phyloP scores from a whole-genome alignment of 2,888 invertebrate genomes.

The Ectemnius continuus region DNA sequence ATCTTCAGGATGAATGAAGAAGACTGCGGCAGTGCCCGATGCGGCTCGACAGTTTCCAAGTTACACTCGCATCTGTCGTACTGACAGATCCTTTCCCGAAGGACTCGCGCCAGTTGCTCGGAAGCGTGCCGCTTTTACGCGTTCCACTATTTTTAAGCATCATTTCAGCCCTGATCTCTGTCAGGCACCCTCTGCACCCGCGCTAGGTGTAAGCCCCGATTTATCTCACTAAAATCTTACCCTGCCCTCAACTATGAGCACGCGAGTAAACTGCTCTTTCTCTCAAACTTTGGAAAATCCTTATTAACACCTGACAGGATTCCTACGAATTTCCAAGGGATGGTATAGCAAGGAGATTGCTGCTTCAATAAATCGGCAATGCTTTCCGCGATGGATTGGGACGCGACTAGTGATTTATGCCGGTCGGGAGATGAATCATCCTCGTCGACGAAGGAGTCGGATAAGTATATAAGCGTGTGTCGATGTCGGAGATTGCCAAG shows the following conservation, averaged over 20 bases:
- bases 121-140: slow-evolving; percentile 57
- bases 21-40: not conserved
- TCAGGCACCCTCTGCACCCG: slow-evolving; percentile 13
- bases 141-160: slow-evolving; percentile 56
- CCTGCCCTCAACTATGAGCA: slow-evolving; percentile 20
- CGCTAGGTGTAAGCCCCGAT: slow-evolving; percentile 14
- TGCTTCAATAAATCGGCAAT: slow-evolving; percentile 63
- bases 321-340: slow-evolving; percentile 8
- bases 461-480: slow-evolving; percentile 65
- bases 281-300: not conserved
- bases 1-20: not conserved
- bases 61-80: slow-evolving; percentile 65
- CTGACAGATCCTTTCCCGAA: slow-evolving; percentile 61
- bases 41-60: slow-evolving; percentile 31
- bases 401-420: slow-evolving; percentile 67
- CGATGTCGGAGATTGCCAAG: slow-evolving; percentile 74
- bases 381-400: slow-evolving; percentile 60
- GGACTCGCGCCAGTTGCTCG: slow-evolving; percentile 39
- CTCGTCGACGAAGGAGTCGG: slow-evolving; percentile 65
- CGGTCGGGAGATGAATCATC: slow-evolving; percentile 70
- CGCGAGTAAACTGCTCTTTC: not conserved
- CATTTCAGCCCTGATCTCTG: slow-evolving; percentile 26
- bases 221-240: slow-evolving; percentile 9
- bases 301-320: not conserved
- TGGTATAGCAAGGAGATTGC: slow-evolving; percentile 57